phyloP scores from a whole-genome alignment of 2,888 invertebrate species.

The Zootermopsis nevadensis region DNA sequence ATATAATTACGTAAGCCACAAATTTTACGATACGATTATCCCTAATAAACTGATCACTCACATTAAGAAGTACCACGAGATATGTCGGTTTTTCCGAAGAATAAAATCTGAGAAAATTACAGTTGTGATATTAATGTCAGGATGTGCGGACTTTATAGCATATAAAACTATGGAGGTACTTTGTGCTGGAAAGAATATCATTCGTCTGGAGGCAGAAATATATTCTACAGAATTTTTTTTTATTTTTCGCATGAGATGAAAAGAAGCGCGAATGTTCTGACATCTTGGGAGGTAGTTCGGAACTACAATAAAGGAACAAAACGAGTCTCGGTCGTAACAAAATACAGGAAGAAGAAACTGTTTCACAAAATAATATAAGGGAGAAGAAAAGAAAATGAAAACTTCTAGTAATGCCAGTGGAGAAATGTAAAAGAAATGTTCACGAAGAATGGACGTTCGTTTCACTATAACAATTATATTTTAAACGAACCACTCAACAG shows the following conservation, averaged over 20 bases:
- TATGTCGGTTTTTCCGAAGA: too few species aligned
- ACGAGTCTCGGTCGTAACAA: background rate
- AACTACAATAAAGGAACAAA: background rate
- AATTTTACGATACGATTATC: too few species aligned
- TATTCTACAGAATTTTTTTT: too few species aligned
- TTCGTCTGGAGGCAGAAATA: too few species aligned
- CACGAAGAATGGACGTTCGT: background rate
- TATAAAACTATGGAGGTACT: too few species aligned
- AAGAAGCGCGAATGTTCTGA: background rate
- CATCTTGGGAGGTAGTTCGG: background rate
- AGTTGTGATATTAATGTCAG: too few species aligned
- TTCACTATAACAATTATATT: background rate
- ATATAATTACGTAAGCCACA: too few species aligned
- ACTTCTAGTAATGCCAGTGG: background rate
- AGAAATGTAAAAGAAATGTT: background rate
- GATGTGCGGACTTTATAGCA: too few species aligned
- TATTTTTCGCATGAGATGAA: background rate
- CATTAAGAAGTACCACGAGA: too few species aligned
- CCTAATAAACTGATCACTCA: too few species aligned
- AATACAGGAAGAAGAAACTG: background rate
- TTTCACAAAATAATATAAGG: background rate
- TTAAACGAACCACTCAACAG: background rate
- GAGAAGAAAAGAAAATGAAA: background rate
- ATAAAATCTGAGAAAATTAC: too few species aligned
- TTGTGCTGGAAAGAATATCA: too few species aligned